Base-by-base conservation (phyloP, 2,797 vertebrate genomes). In the Capromys pilorides region DNA sequence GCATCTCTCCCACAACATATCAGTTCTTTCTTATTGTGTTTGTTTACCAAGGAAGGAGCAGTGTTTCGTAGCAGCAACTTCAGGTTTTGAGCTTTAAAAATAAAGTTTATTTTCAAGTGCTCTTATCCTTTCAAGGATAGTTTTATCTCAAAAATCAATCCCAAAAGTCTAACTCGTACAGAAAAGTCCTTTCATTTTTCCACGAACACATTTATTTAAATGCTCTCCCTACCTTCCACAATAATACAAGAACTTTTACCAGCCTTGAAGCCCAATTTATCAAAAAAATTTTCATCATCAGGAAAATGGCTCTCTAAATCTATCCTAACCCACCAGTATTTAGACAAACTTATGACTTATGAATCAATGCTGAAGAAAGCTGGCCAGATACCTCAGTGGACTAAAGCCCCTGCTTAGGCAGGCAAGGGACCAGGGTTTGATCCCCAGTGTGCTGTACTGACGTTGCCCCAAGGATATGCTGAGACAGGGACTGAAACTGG, bases 271-370 rank as follows among this genome's bases (percentile, higher is more conserved):
- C 26, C 22, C 83, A 91, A 94, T 95, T 92, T 96, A 88, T 36
- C 78, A 11, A 84, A 4, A 95, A 97, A 66, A 8, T 0, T 90
- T 66, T 96, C 82, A 84, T 95, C 67, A 77, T 94, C 94, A 97
- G 95, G 39, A 96, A 97, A 80, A 71, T 92, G 45, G 41, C 0
- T 95, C 92, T 97, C 57, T 39, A 95, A 84, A 92, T 33, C n/a
- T 94, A 11, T 91, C 78, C 96, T 61, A 49, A 93, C 49, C 61
- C n/a, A 94, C 31, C 16, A 64, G 41, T 88, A 94, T 33, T 28
- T 94, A 97, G 19, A 67, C 41, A 94, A 96, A 54, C 21, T 94
- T 86, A 94, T 96, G 96, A 97, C 96, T 59, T 89, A 86, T 88
- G 26, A 62, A 96, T 95, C 69, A 19, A 87, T 84, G 62, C 84